phyloP scores from a whole-genome alignment of 2,797 vertebrate genomes.

The Leucoraja ocellata region DNA sequence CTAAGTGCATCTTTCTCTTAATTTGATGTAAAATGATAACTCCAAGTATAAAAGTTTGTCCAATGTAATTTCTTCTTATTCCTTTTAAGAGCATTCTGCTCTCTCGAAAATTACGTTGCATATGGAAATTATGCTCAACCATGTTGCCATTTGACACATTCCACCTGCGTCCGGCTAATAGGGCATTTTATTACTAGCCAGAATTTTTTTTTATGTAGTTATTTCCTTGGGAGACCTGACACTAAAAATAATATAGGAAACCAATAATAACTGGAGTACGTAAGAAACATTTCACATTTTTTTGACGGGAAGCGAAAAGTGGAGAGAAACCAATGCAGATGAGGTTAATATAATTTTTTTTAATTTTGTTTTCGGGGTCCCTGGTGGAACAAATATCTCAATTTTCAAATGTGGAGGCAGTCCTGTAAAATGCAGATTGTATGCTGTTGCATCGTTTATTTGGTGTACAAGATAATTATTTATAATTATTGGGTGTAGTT shows the following conservation, averaged over 20 bases:
- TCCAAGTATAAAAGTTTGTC: background rate
- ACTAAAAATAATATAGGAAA: background rate
- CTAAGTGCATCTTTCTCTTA: background rate
- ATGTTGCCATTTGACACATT: background rate
- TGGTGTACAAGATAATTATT: background rate
- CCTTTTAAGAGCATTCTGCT: background rate
- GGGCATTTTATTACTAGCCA: background rate
- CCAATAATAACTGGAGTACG: background rate
- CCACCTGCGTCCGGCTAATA: background rate
- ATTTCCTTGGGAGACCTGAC: background rate
- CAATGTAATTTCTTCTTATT: background rate
- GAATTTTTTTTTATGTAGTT: background rate
- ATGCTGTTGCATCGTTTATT: background rate
- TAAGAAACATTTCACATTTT: background rate
- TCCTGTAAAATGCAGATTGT: background rate
- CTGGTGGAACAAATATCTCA: background rate
- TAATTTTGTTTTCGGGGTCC: background rate
- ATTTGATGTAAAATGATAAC: background rate
- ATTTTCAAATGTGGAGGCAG: background rate
- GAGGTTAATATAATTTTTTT: background rate
- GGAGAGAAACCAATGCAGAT: background rate
- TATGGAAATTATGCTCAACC: background rate
- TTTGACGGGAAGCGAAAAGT: background rate
- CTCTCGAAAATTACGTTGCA: background rate
- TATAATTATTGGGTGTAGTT: background rate